phyloP scores from a whole-genome alignment of 30 jellyfish, hydroid and myxozoan genomes.

The Hydractinia echinata region DNA sequence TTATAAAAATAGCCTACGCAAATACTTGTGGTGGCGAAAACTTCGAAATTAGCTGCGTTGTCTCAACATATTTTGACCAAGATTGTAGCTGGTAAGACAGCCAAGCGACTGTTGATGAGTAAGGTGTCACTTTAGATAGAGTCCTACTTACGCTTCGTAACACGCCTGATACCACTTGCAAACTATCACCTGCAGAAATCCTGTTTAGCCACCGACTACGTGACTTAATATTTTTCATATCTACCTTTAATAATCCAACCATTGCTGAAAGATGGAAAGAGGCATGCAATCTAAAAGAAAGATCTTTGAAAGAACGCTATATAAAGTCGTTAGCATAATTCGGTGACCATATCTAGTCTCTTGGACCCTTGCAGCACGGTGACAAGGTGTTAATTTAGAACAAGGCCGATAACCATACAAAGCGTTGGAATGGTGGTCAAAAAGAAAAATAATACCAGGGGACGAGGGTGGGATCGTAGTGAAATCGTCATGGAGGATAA shows the following conservation, averaged over 20 bases:
- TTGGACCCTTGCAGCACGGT: conserved; percentile 22
- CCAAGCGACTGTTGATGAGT: neutral
- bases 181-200: conserved; percentile 26
- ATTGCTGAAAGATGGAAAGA: conserved; percentile 10
- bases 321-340: neutral
- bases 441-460: too few relatives aligned
- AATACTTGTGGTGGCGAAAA: too few relatives aligned
- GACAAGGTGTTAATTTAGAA: conserved; percentile 16
- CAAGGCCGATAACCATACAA: neutral
- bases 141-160: conserved; percentile 22
- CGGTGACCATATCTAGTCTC: conserved; percentile 16
- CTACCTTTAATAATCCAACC: neutral
- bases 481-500: neutral
- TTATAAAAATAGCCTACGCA: too few relatives aligned
- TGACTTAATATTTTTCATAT: neutral
- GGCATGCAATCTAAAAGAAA: neutral
- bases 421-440: neutral
- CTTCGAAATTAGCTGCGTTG: too few relatives aligned
- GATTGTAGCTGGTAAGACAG: neutral
- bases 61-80: too few relatives aligned
- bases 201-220: neutral
- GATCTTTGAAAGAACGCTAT: conserved; percentile 16
- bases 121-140: neutral
- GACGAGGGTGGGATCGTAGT: neutral
- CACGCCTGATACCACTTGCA: conserved; percentile 9